Conservation (phyloP, 2,113 vertebrate species). For the Chloroceryle aenea region DNA sequence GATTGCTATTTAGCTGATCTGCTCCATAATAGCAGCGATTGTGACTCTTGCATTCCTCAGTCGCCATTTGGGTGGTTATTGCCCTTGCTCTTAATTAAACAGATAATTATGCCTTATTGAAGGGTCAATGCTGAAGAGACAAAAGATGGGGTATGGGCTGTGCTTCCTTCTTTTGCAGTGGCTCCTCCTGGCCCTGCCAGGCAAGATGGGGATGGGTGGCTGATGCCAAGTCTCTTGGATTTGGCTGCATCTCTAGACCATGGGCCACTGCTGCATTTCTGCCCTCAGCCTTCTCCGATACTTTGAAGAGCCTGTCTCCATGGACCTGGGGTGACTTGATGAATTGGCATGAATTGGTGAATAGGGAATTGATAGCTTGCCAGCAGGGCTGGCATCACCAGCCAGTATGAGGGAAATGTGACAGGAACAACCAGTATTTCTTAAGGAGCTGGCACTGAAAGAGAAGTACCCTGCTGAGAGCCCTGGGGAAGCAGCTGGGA, state of each 20-base stretch:
- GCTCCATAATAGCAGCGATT: neutral
- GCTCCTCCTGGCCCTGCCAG: neutral
- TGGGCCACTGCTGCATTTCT: neutral
- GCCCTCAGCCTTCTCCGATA: fast-evolving
- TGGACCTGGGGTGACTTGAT: neutral
- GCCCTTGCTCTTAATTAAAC: constrained; percentile 8
- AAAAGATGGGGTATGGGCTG: neutral
- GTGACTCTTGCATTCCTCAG: neutral
- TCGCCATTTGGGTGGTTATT: constrained; percentile 10
- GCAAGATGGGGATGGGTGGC: neutral
- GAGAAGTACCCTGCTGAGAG: neutral
- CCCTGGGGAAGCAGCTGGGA: neutral
- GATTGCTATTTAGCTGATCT: neutral
- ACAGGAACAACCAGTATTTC: neutral
- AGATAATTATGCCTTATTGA: constrained; percentile 1
- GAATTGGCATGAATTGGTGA: neutral
- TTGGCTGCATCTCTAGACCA: neutral
- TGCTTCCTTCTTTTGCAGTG: neutral
- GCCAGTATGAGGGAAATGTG: neutral
- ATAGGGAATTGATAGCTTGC: neutral
- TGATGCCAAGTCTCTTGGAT: neutral
- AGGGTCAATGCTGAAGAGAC: neutral
- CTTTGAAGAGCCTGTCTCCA: neutral
- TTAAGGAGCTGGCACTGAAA: neutral
- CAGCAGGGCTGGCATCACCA: neutral